Evolutionary conservation across 2,888 invertebrate genomes (phyloP).

Genomic region (Sphaeridia pumilis): DNA sequence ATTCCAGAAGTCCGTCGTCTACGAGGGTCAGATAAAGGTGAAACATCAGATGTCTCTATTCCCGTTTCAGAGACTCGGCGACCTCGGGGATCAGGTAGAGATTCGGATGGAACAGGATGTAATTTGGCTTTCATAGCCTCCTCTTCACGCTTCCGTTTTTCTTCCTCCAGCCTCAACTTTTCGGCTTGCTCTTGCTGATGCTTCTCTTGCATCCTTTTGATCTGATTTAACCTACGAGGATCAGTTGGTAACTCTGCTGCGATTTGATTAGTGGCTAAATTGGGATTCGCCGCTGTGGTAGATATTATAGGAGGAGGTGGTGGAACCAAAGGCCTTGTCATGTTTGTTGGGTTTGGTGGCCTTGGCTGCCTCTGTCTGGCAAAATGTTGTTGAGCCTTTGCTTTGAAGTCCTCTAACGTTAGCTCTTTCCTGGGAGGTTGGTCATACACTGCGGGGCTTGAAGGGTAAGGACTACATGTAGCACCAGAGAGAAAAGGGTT

Average conservation of each 20-base stretch:
- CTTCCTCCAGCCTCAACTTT: too few species aligned
- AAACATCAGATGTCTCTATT: background rate
- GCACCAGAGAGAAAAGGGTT: background rate
- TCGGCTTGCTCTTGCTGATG: conserved; percentile 7
- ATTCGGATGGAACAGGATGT: too few species aligned
- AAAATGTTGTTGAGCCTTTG: conserved; percentile 19
- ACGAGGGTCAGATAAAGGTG: background rate
- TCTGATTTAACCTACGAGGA: conserved; percentile 9
- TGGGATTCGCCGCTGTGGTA: conserved; percentile 7
- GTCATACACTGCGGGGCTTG: background rate
- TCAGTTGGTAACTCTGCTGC: conserved; percentile 15
- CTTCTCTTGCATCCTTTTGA: conserved; percentile 5
- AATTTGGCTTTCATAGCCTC: too few species aligned
- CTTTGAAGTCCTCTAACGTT: conserved; percentile 7
- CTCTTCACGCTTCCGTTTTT: too few species aligned
- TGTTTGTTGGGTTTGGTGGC: background rate
- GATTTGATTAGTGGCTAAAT: conserved; percentile 19
- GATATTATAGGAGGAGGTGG: conserved; percentile 5
- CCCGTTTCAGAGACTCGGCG: background rate
- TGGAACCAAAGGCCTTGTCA: background rate
- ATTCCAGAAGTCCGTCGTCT: background rate
- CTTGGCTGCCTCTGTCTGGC: conserved; percentile 5
- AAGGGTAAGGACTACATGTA: background rate
- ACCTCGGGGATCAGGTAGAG: background rate
- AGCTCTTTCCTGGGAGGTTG: conserved; percentile 1